Conservation (phyloP, 2,113 vertebrate species). For the Podiceps cristatus region DNA sequence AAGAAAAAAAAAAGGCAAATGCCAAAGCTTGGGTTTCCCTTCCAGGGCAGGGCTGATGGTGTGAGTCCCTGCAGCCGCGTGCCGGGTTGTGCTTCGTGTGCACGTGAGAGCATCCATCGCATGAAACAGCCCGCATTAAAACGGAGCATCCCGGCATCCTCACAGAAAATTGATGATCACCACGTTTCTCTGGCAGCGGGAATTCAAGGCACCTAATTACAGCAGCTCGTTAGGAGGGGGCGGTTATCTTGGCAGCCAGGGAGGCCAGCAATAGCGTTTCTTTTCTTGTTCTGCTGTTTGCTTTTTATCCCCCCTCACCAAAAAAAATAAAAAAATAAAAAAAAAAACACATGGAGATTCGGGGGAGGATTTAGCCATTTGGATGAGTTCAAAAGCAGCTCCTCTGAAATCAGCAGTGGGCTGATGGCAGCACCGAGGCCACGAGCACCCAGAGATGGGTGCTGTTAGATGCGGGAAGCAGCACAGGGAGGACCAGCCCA, state of each 20-base stretch:
- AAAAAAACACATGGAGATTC: neutral
- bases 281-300: neutral
- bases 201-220: slow-evolving; percentile 26
- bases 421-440: neutral
- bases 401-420: neutral
- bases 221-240: slow-evolving; percentile 32
- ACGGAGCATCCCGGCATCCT: neutral
- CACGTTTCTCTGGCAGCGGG: neutral
- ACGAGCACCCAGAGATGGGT: fast-evolving
- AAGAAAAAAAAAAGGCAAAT: neutral
- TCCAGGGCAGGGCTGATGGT: fast-evolving
- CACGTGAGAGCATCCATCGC: neutral
- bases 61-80: fast-evolving
- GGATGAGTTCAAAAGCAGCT: neutral
- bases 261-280: neutral
- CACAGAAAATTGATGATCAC: neutral
- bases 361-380: neutral
- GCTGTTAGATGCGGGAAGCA: neutral
- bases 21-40: neutral
- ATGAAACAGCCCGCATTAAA: neutral
- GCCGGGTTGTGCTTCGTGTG: fast-evolving
- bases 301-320: neutral
- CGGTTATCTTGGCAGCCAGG: slow-evolving; percentile 35
- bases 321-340: neutral
- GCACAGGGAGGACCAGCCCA: fast-evolving